phyloP scores from a whole-genome alignment of 2,888 invertebrate species.

The Phyllotreta cruciferae region DNA sequence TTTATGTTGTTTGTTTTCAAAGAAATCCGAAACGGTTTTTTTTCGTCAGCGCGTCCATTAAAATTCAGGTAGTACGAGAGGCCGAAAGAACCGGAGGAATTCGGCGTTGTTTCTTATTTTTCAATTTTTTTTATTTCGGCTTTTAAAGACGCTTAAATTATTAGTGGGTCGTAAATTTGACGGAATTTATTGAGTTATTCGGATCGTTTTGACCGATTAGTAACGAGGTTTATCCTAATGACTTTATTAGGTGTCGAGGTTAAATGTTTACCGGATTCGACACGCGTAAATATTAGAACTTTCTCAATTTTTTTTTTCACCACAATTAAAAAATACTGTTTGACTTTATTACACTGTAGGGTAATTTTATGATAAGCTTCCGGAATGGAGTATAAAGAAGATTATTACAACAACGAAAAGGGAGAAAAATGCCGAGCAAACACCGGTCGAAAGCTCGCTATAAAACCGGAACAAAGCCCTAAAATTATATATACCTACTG shows the following conservation, averaged over 20 bases:
- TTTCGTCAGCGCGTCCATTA: conserved; percentile 12
- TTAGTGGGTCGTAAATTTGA: conserved; percentile 13
- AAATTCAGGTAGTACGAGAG: conserved; percentile 23
- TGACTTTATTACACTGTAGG: no score
- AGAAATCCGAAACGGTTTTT: conserved; percentile 36
- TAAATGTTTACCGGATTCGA: no score
- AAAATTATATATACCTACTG: conserved; percentile 3
- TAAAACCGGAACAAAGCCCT: conserved; percentile 17
- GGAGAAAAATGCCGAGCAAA: conserved; percentile 6
- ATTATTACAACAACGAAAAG: background rate
- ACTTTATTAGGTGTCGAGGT: no score
- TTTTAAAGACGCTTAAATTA: conserved; percentile 12
- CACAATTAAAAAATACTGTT: no score
- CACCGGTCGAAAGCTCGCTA: conserved; percentile 8
- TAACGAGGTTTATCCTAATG: no score
- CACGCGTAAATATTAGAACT: no score
- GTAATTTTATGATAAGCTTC: no score
- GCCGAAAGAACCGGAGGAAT: background rate
- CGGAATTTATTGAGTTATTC: conserved; percentile 3
- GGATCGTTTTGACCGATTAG: no score
- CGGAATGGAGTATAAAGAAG: no score
- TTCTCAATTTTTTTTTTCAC: no score
- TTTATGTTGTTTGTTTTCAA: conserved; percentile 39
- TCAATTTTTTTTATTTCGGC: conserved; percentile 8
- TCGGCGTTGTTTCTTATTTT: conserved; percentile 6